Evolutionary conservation across 2,888 invertebrate species (phyloP), one percentile per base, ranked within the genome.

Genomic region (Carcina quercana): DNA sequence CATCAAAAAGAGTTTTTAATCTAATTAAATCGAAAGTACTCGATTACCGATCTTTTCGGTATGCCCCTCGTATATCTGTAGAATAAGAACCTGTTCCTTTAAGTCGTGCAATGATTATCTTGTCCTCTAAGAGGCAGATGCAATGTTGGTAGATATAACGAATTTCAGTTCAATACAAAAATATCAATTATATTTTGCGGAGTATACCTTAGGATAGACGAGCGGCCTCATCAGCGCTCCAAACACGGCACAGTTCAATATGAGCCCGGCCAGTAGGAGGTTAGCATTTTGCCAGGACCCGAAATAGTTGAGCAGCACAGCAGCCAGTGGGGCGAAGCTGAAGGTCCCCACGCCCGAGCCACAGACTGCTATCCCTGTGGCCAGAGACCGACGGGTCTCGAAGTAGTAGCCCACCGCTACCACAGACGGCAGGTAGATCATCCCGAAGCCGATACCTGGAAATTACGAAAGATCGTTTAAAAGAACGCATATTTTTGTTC

Each of bases 381-480:
- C 98, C 43, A 98, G 83, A 7, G 97, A 96, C 40, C 97, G 87
- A 54, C 95, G 94, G 27, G 96, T 94, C 80, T 98, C 97, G 80
- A 98, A 98, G 84, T 98, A 98, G 78, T 97, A 97, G 4, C 97
- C 96, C 14, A 98, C 97, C 32, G 95, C 95, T 7, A 98, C 97
- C 21, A 98, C 97, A 2, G 98, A 97, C 0, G 98, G 98, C 27
- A 98, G 87, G 75, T 96, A 97, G 56, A 96, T 95, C 84, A 96
- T 89, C 42, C 96, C 96, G 63, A 96, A 95, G 13, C 96, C 96
- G 51, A 96, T 89, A 44, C 96, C 95, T 94, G 84, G 10, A 66
- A 76, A 43, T 42, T 57, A 49, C 34, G 13, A 20, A 8, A 5
- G 12, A 24, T 3, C 4, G 6, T 11, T 24, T 24, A 10, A n/a